A percentile compares a stretch with the other conserved stretches of the same genome.
phyloP scores from a whole-genome alignment of 2,797 vertebrate genomes.

The Erpetoichthys calabaricus region DNA sequence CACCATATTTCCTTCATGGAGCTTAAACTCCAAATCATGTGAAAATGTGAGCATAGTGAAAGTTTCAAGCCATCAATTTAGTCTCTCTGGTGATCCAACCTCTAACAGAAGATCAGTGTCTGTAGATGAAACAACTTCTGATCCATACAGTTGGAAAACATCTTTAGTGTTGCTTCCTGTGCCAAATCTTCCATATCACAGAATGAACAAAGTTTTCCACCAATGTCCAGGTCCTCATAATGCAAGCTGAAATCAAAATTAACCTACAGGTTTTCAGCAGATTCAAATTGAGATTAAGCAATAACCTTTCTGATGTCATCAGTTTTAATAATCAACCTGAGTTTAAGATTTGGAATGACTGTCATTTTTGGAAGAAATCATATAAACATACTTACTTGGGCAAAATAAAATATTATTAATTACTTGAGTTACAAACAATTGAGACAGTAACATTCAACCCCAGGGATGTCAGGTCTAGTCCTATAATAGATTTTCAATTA shows the following conservation, averaged over 20 bases:
- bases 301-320: conserved; percentile 9
- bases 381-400: too few relatives aligned
- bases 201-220: conserved; percentile 8
- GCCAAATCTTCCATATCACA: conserved; percentile 12
- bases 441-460: too few relatives aligned
- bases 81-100: conserved; percentile 2
- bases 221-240: conserved; percentile 14
- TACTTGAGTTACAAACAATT: too few relatives aligned
- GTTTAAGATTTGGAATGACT: too few relatives aligned
- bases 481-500: too few relatives aligned
- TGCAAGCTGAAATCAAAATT: conserved; percentile 10
- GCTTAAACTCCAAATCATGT: conserved; percentile 6
- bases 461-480: too few relatives aligned
- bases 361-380: too few relatives aligned
- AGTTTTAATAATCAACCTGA: conserved; percentile 5
- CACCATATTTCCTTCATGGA: conserved; percentile 2
- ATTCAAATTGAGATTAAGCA: conserved; percentile 1
- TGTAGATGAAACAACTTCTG: not conserved
- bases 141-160: not conserved
- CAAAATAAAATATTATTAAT: too few relatives aligned
- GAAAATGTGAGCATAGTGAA: conserved; percentile 7
- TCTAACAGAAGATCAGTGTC: conserved; percentile 2
- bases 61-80: not conserved
- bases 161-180: conserved; percentile 10
- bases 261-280: conserved; percentile 4